These are phyloP conservation scores for Hexactinellida sp. DNA, from an alignment of 37 sponge, comb jelly and placozoan species.

Conservation along the genomic window DNA sequence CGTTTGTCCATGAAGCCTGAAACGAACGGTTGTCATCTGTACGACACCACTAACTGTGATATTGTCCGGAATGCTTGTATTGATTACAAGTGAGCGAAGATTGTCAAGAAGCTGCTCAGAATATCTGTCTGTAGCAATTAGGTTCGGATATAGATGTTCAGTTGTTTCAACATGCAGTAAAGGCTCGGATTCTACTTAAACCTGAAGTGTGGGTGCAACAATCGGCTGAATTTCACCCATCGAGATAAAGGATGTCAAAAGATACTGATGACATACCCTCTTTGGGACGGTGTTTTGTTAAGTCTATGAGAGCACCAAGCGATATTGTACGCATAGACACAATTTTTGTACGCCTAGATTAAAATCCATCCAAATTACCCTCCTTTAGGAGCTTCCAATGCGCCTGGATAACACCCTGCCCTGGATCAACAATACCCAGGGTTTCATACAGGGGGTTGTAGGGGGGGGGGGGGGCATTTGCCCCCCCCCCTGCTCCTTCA, in stretches of 20 bases:
- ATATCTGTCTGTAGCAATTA: neutral
- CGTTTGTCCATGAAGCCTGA: neutral
- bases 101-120: neutral
- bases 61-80: neutral
- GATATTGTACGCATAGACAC: too few species aligned
- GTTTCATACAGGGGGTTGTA: too few species aligned
- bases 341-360: too few species aligned
- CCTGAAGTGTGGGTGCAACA: neutral
- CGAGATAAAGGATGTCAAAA: neutral
- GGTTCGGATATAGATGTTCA: neutral
- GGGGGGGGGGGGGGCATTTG: too few species aligned
- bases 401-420: too few species aligned
- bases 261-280: neutral
- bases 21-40: neutral
- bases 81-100: neutral
- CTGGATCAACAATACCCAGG: too few species aligned
- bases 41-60: neutral
- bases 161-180: neutral
- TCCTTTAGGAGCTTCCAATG: too few species aligned
- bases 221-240: neutral
- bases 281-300: neutral
- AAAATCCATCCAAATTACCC: too few species aligned
- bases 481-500: too few species aligned
- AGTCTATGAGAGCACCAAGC: too few species aligned
- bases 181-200: neutral